These are phyloP conservation scores for Bagarius yarrelli DNA, from an alignment of 2,113 vertebrate genomes.

Conservation along the genomic window DNA sequence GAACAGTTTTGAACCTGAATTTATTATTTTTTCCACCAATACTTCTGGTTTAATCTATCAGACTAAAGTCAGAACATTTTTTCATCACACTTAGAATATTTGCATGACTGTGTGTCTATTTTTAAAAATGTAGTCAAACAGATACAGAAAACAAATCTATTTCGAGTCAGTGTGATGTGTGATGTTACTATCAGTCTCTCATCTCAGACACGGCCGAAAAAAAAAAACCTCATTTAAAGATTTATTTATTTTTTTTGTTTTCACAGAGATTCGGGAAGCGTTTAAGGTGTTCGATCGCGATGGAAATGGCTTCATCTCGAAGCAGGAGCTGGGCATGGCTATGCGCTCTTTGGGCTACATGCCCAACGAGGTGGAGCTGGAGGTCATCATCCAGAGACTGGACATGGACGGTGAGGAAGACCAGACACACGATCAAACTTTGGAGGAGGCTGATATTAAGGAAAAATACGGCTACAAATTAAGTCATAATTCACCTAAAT, in stretches of 20 bases:
- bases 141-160: not conserved
- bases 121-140: not conserved
- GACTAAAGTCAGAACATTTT: not conserved
- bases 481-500: not conserved
- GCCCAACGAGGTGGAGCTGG: conserved; percentile 98
- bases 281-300: conserved; percentile 95
- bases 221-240: not conserved
- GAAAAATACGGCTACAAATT: not conserved
- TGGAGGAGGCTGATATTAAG: not conserved
- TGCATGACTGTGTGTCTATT: not conserved
- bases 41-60: not conserved
- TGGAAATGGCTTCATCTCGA: conserved; percentile 98
- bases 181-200: conserved; percentile 23
- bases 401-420: conserved; percentile 94
- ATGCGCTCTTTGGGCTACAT: conserved; percentile 98
- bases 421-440: not conserved
- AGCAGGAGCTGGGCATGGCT: conserved; percentile 98
- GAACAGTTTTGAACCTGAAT: too few species aligned
- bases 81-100: not conserved
- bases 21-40: too few species aligned
- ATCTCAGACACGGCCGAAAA: not conserved
- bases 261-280: conserved; percentile 94
- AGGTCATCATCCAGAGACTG: conserved; percentile 98
- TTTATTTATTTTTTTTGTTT: conserved; percentile 48
- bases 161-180: not conserved